A percentile compares a stretch with the other conserved stretches of the same genome.
Conservation (phyloP, 2,888 invertebrate genomes). For the Polydesmus complanatus region DNA sequence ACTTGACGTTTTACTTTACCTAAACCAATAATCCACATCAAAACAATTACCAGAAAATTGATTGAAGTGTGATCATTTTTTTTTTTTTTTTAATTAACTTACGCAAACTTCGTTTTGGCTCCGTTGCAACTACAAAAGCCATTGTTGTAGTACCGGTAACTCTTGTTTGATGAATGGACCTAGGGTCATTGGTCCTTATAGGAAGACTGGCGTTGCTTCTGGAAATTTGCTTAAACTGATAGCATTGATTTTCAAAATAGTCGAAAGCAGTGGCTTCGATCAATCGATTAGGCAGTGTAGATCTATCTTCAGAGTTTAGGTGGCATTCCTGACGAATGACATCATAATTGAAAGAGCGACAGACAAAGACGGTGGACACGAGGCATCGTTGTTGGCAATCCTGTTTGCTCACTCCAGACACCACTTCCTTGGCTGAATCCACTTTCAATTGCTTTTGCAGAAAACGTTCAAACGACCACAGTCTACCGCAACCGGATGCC, state of each 20-base stretch:
- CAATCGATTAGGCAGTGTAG: background rate
- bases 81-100: too few relatives aligned
- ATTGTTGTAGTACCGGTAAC: too few relatives aligned
- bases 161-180: background rate
- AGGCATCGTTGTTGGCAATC: slow-evolving; percentile 14
- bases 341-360: slow-evolving; percentile 15
- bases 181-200: background rate
- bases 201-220: background rate
- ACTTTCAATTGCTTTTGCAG: slow-evolving; percentile 36
- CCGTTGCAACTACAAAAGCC: background rate
- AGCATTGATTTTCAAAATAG: slow-evolving; percentile 15
- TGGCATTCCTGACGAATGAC: slow-evolving; percentile 9
- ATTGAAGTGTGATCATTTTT: too few relatives aligned
- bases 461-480: slow-evolving; percentile 38
- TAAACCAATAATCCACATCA: too few relatives aligned
- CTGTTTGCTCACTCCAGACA: slow-evolving; percentile 22
- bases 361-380: slow-evolving; percentile 7
- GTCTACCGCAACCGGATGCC: slow-evolving; percentile 28
- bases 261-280: slow-evolving; percentile 8
- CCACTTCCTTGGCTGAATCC: slow-evolving; percentile 27
- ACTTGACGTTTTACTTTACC: too few relatives aligned
- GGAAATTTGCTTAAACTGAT: background rate
- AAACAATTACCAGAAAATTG: too few relatives aligned
- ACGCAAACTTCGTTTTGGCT: too few relatives aligned
- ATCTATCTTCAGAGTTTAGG: slow-evolving; percentile 9